Conservation (phyloP, 2,888 invertebrate genomes). For the Agonopterix heracliana region DNA sequence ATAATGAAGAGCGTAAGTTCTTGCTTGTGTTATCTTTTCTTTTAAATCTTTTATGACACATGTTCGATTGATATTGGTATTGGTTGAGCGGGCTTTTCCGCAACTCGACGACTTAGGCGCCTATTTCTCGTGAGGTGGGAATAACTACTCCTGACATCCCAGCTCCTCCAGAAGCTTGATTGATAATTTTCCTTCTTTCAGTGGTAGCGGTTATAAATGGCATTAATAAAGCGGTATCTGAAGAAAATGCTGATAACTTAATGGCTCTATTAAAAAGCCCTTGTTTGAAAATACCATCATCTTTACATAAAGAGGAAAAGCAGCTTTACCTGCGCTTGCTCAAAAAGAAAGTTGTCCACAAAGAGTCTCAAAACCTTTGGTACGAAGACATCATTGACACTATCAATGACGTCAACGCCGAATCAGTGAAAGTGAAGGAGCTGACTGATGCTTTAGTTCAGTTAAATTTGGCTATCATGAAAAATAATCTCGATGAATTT, state of each 20-base stretch:
- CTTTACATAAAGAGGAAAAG: slow-evolving; percentile 63
- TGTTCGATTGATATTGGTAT: no score
- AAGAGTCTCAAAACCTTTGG: slow-evolving; percentile 77
- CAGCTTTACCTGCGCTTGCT: slow-evolving; percentile 72
- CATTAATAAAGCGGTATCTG: slow-evolving; percentile 77
- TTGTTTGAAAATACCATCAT: slow-evolving; percentile 54
- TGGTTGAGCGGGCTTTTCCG: no score
- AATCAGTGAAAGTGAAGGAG: slow-evolving; percentile 67
- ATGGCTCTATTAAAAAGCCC: slow-evolving; percentile 65
- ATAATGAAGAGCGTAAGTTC: slow-evolving; percentile 71
- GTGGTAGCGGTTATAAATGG: slow-evolving; percentile 74
- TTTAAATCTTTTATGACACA: neutral
- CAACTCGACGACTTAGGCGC: no score
- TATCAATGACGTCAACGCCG: slow-evolving; percentile 61
- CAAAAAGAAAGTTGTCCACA: slow-evolving; percentile 63
- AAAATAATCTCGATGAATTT: slow-evolving; percentile 55
- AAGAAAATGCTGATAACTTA: slow-evolving; percentile 67
- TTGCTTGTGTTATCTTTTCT: neutral
- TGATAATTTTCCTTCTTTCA: slow-evolving; percentile 30
- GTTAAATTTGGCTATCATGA: slow-evolving; percentile 57
- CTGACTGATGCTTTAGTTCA: slow-evolving; percentile 61
- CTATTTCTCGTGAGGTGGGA: no score
- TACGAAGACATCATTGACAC: slow-evolving; percentile 73
- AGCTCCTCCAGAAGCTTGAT: no score
- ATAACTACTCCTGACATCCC: no score